These are phyloP conservation scores for Siderastrea siderea DNA, from an alignment of 92 coral and sea anemone genomes.

Conservation along the genomic window DNA sequence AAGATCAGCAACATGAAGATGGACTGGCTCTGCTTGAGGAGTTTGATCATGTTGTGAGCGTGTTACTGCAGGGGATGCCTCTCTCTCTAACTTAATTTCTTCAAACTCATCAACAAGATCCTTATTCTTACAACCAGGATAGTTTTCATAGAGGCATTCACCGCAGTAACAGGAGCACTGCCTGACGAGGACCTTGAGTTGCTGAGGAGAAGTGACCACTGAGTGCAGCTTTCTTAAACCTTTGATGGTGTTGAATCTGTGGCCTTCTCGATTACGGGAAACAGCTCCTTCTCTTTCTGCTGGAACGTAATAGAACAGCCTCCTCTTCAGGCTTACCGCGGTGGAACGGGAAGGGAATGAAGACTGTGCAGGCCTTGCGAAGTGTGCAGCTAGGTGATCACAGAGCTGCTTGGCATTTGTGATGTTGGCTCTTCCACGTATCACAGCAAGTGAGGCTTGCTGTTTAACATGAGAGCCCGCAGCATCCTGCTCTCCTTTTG, in stretches of 20 bases:
- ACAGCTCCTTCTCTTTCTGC: conserved; percentile 9
- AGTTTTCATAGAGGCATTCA: conserved; percentile 44
- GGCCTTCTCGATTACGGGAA: conserved; percentile 11
- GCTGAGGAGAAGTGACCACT: conserved; percentile 35
- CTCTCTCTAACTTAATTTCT: conserved; percentile 16
- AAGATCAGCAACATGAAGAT: conserved; percentile 51
- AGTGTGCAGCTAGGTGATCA: conserved; percentile 21
- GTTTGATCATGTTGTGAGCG: conserved; percentile 12
- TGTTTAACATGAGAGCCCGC: conserved; percentile 61
- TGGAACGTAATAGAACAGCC: conserved; percentile 35
- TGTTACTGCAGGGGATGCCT: conserved; percentile 49
- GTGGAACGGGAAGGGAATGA: conserved; percentile 43
- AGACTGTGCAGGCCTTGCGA: conserved; percentile 35
- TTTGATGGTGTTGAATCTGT: conserved; percentile 11
- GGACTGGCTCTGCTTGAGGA: conserved; percentile 39
- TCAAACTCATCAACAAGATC: conserved; percentile 26
- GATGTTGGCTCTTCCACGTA: conserved; percentile 36
- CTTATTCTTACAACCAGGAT: conserved; percentile 26
- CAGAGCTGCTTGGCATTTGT: conserved; percentile 48
- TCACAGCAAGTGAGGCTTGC: conserved; percentile 48
- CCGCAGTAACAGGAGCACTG: conserved; percentile 46
- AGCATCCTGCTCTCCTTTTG: conserved; percentile 59
- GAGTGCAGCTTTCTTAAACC: conserved; percentile 46
- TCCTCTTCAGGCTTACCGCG: no score
- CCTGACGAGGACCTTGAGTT: conserved; percentile 42